Evolutionary conservation across 2,888 invertebrate species (phyloP).

Genomic region (Calephelis perditalis): DNA sequence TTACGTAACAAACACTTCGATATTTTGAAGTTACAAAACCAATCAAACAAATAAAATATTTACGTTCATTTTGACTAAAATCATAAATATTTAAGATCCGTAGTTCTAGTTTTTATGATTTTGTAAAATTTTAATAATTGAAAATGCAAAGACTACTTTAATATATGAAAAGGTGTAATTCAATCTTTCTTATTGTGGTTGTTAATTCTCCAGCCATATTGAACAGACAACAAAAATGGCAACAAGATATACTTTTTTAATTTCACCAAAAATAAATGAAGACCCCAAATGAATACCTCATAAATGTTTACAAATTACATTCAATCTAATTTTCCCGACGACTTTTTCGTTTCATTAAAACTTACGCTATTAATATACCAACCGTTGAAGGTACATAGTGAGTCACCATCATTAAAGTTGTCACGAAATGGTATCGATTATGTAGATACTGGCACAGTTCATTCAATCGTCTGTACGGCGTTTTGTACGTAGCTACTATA

Average conservation of each 20-base stretch:
- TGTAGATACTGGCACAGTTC: slow-evolving; percentile 35
- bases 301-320: not conserved
- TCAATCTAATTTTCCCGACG: not conserved
- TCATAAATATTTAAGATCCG: too few species aligned
- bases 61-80: too few species aligned
- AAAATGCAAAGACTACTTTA: too few species aligned
- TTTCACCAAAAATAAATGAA: too few species aligned
- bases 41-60: too few species aligned
- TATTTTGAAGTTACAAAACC: not conserved
- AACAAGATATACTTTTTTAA: too few species aligned
- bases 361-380: slow-evolving; percentile 8
- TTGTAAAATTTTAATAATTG: too few species aligned
- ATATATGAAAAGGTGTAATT: too few species aligned
- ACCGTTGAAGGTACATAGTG: not conserved
- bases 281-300: not conserved
- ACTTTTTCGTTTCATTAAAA: not conserved
- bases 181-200: too few species aligned
- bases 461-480: slow-evolving; percentile 22
- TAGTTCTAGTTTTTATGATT: too few species aligned
- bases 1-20: slow-evolving; percentile 1
- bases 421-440: slow-evolving; percentile 41
- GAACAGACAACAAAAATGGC: too few species aligned
- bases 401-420: slow-evolving; percentile 15
- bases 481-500: slow-evolving; percentile 28
- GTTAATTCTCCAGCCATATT: too few species aligned